These are phyloP conservation scores for Harpagus bidentatus DNA, from an alignment of 2,113 vertebrate species.

Conservation along the genomic window DNA sequence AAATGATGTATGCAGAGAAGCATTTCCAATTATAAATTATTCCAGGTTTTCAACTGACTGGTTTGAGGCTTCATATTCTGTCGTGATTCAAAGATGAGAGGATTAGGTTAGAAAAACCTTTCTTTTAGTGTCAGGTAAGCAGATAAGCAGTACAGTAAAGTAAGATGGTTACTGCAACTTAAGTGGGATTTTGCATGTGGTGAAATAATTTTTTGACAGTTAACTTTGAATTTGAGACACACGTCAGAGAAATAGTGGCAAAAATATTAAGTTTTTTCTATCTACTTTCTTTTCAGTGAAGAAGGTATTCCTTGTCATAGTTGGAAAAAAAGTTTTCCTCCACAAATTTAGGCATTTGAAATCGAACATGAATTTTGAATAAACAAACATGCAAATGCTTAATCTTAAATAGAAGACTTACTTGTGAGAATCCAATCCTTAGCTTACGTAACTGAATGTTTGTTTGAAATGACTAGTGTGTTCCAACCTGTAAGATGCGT, in stretches of 20 bases:
- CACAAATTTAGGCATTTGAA: not conserved
- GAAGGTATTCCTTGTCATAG: not conserved
- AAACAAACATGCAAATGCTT: not conserved
- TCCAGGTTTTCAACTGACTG: not conserved
- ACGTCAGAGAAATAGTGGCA: not conserved
- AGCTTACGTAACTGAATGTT: not conserved
- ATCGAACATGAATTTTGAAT: not conserved
- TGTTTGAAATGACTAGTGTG: not conserved
- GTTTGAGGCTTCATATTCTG: not conserved
- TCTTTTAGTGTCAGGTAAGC: not conserved
- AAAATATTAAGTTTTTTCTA: not conserved
- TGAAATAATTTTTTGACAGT: not conserved
- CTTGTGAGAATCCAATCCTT: not conserved
- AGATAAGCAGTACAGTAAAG: not conserved
- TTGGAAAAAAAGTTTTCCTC: not conserved
- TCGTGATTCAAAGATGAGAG: not conserved
- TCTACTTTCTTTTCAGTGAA: not conserved
- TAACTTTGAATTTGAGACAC: not conserved
- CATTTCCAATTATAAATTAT: conserved; percentile 1
- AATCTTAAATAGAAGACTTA: not conserved
- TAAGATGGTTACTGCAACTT: not conserved
- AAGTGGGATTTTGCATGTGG: not conserved
- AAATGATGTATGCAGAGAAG: not conserved
- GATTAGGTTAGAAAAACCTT: not conserved
- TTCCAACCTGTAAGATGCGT: not conserved